Evolutionary conservation across 1,140 invertebrate species (phyloP).

Genomic region (Microvelia longipes): DNA sequence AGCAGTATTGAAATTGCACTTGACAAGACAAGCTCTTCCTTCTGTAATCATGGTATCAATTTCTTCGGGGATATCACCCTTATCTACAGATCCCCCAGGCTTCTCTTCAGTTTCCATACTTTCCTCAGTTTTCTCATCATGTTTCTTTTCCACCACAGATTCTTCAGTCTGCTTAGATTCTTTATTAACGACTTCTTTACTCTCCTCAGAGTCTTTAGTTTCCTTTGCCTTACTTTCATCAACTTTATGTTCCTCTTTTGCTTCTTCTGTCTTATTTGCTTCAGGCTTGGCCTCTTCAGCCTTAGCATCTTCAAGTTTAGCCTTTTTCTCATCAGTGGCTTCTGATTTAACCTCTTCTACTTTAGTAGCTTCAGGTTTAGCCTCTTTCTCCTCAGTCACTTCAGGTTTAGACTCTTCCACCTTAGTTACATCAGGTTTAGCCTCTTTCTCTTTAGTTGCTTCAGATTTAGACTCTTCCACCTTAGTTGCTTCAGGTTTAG

Average conservation of each 20-base stretch:
- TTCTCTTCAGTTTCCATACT: not conserved
- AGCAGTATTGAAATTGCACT: constrained; percentile 60
- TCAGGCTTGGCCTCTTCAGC: constrained; percentile 9
- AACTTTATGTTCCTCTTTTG: constrained; percentile 1
- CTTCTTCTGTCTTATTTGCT: not conserved
- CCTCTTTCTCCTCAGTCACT: not conserved
- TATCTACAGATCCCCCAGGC: constrained; percentile 7
- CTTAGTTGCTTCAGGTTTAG: not conserved
- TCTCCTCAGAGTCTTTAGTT: not conserved
- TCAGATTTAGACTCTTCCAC: not conserved
- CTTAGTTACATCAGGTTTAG: not conserved
- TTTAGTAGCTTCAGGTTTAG: not conserved
- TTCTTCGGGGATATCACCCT: constrained; percentile 12
- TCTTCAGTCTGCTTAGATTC: not conserved
- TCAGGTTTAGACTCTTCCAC: not conserved
- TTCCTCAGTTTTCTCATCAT: constrained; percentile 2
- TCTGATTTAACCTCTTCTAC: not conserved
- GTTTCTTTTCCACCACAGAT: not conserved
- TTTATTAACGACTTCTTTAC: not conserved
- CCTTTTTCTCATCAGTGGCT: not conserved
- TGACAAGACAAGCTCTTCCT: constrained; percentile 51
- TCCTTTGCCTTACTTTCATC: constrained; percentile 6
- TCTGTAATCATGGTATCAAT: constrained; percentile 36
- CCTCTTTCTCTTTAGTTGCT: not conserved
- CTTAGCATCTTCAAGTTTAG: constrained; percentile 3